Evolutionary conservation across 2,888 invertebrate genomes (phyloP), one percentile per base, ranked within the genome.

Genomic region (Mythimna impura): DNA sequence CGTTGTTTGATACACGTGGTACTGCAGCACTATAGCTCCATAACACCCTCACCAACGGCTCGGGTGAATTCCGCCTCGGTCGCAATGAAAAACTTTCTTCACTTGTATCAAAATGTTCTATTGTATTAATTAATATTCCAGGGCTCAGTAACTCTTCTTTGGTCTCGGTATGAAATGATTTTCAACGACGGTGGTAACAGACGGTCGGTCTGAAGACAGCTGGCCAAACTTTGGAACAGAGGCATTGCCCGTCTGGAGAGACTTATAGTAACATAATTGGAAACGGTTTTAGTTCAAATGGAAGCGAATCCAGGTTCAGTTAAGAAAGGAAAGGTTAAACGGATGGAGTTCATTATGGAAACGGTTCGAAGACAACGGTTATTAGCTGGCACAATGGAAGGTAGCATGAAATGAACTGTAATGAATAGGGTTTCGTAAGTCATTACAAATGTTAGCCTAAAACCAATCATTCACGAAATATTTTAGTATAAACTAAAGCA

Each of bases 371-470:
- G 12, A 22, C 60, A 47, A 78, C 54, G 14, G 54, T 54, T 61
- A 30, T 69, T 61, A 61, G 47, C 36, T 30, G 17, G 17, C 20
- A 77, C 78, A 78, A 74, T 78, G 22, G 30, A 78, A 54, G 14
- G 54, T 54, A 70, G 22, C 47, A 36, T 50, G n/a, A 34, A 14
- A 20, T 55, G n/a, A 71, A 72, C n/a, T 20, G 68, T 60, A 10
- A 66, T n/a, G n/a, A 61, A 68, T 20, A 17, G 20, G 20, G 10
- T 78, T 36, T 73, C 7, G 14, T n/a, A n/a, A 58, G n/a, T 54
- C 25, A 10, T 17, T 50, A 22, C n/a, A 34, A 43, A 20, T 47
- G 10, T 73, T 60, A 25, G 9, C 17, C 34, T 52, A 5, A 77
- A 69, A 47, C 10, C 25, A 69, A 60, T 54, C 34, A 60, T 60